These are phyloP conservation scores for Armadillidium nasatum DNA, from an alignment of 1,140 invertebrate species.

Conservation along the genomic window DNA sequence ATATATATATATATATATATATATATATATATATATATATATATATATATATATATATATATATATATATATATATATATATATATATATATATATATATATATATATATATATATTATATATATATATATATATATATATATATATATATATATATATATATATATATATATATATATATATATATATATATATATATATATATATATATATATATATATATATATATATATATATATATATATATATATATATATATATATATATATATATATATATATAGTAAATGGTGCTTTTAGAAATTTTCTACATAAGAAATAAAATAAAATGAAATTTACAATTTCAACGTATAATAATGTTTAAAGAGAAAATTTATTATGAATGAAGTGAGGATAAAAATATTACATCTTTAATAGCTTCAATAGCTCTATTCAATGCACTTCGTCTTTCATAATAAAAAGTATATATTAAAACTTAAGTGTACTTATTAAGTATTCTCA, in stretches of 20 bases:
- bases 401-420: too few species aligned
- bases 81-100: slow-evolving; percentile 3
- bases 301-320: too few species aligned
- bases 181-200: background rate
- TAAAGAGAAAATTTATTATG: too few species aligned
- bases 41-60: slow-evolving; percentile 14
- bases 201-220: slow-evolving; percentile 5
- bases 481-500: too few species aligned
- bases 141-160: slow-evolving; percentile 15
- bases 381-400: too few species aligned
- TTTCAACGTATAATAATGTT: too few species aligned
- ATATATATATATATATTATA: background rate
- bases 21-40: slow-evolving; percentile 15
- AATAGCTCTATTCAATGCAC: too few species aligned
- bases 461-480: too few species aligned
- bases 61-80: slow-evolving; percentile 15
- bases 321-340: too few species aligned
- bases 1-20: background rate
- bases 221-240: background rate
- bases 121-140: background rate
- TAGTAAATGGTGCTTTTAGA: background rate
- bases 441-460: too few species aligned
- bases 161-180: background rate
- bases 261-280: background rate
- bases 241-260: too few species aligned